Percentiles rank a stretch among this genome's conserved stretches.
These are phyloP conservation scores for Cuculus canorus DNA, from an alignment of 2,797 vertebrate genomes.

Conservation along the genomic window DNA sequence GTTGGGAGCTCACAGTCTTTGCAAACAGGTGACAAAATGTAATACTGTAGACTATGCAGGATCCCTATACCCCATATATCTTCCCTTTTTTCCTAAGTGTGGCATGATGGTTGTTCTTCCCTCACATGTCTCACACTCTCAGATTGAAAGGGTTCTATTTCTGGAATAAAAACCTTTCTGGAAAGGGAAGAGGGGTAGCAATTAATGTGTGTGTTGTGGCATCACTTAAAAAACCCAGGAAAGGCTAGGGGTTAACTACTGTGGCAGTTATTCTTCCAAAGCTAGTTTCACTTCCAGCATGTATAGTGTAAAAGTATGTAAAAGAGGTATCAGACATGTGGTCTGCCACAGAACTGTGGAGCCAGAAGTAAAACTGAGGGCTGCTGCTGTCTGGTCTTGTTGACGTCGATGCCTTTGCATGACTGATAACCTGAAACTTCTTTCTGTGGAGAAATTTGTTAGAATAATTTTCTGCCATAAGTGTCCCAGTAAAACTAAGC, in stretches of 20 bases:
- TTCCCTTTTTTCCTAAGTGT: not conserved
- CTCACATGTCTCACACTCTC: not conserved
- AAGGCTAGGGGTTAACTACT: not conserved
- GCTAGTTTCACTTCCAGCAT: not conserved
- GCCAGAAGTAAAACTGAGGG: not conserved
- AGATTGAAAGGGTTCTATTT: not conserved
- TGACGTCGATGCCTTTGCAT: not conserved
- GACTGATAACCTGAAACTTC: not conserved
- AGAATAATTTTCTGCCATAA: not conserved
- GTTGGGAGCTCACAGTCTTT: not conserved
- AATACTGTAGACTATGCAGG: not conserved
- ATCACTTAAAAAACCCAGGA: not conserved
- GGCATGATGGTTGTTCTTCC: fast-evolving
- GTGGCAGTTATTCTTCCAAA: not conserved
- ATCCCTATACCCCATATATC: not conserved
- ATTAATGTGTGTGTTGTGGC: not conserved
- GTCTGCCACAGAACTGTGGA: not conserved
- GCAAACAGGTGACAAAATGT: not conserved
- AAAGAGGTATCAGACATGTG: not conserved
- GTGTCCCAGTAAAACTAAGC: not conserved
- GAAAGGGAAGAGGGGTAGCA: not conserved
- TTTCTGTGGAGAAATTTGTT: not conserved
- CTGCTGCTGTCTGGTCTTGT: not conserved
- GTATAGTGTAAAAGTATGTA: not conserved
- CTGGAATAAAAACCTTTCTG: not conserved